These are phyloP conservation scores for Zootermopsis nevadensis DNA, from an alignment of 2,888 invertebrate genomes.

Conservation along the genomic window DNA sequence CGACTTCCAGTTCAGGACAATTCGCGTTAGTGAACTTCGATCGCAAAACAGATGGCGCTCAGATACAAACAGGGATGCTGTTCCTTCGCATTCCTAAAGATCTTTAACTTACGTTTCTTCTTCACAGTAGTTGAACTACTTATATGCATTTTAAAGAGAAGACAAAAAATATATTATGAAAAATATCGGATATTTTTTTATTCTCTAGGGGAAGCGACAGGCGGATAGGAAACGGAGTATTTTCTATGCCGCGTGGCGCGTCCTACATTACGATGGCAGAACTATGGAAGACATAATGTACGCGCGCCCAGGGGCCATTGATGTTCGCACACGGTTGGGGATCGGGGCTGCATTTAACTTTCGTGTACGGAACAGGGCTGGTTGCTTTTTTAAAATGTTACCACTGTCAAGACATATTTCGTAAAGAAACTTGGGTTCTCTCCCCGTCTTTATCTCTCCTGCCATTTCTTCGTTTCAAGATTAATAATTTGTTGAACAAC, in stretches of 20 bases:
- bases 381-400: slow-evolving; percentile 45
- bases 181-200: slow-evolving; percentile 21
- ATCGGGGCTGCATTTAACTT: slow-evolving; percentile 43
- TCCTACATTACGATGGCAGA: slow-evolving; percentile 32
- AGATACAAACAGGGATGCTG: too few relatives aligned
- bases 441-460: slow-evolving; percentile 1
- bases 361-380: neutral
- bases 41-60: too few relatives aligned
- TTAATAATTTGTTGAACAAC: slow-evolving; percentile 41
- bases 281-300: slow-evolving; percentile 42
- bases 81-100: neutral
- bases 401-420: slow-evolving; percentile 35
- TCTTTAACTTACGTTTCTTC: neutral
- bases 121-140: neutral
- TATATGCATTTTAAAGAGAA: neutral
- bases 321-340: slow-evolving; percentile 30
- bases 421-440: slow-evolving; percentile 20
- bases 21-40: too few relatives aligned
- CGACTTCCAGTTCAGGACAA: too few relatives aligned
- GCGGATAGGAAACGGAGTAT: slow-evolving; percentile 28
- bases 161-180: slow-evolving; percentile 18
- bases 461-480: slow-evolving; percentile 25
- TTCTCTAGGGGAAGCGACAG: neutral
- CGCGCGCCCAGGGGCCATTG: slow-evolving; percentile 43
- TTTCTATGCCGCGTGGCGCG: slow-evolving; percentile 42